phyloP scores from a whole-genome alignment of 2,113 vertebrate species.

The Aldabrachelys gigantea region DNA sequence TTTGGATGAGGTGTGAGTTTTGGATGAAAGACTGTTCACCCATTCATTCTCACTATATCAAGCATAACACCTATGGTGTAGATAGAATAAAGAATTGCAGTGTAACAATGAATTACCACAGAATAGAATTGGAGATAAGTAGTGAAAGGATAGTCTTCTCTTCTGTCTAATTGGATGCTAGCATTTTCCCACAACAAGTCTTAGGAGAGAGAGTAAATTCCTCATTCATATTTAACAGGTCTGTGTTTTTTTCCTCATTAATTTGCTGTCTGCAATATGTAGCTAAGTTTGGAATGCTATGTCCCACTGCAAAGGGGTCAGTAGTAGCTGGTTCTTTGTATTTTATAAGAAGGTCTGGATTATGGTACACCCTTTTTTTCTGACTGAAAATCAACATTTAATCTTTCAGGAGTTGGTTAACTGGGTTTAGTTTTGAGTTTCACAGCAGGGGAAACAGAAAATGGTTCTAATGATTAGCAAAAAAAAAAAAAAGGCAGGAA shows the following conservation, averaged over 20 bases:
- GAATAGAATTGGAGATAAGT: neutral
- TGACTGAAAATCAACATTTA: neutral
- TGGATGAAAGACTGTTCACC: neutral
- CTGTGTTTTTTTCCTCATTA: neutral
- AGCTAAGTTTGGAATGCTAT: neutral
- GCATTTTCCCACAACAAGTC: neutral
- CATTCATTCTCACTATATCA: neutral
- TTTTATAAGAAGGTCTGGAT: neutral
- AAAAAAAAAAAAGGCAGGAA: constrained; percentile 1
- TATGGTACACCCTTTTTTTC: neutral
- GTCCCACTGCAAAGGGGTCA: neutral
- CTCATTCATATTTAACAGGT: neutral
- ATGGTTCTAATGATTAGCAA: neutral
- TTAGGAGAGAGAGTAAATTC: neutral
- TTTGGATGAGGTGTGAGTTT: neutral
- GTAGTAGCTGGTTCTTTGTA: rapidly evolving
- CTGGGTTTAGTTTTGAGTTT: constrained; percentile 35
- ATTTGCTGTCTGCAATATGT: neutral
- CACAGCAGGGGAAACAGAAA: constrained; percentile 4
- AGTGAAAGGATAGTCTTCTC: neutral
- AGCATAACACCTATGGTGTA: neutral
- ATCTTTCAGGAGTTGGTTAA: neutral
- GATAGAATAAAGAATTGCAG: neutral
- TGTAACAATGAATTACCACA: neutral
- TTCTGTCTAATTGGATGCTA: neutral